These are phyloP conservation scores for Parascotia fuliginaria DNA, from an alignment of 2,888 invertebrate species.

Conservation along the genomic window DNA sequence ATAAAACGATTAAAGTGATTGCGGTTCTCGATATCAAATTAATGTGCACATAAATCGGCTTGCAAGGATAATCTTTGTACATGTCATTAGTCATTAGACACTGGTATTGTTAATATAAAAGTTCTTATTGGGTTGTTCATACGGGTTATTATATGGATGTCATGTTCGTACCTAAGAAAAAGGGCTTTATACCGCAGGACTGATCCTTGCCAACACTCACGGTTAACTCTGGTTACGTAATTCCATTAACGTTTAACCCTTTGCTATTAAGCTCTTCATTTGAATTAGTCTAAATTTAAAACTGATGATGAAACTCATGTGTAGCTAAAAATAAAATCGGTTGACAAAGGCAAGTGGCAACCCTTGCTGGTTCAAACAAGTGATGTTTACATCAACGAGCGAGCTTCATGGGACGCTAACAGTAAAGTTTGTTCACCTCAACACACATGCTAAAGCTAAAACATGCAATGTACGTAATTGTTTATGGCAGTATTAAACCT, in stretches of 20 bases:
- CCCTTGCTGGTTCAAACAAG: conserved; percentile 59
- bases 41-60: conserved; percentile 26
- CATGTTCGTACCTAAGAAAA: no score
- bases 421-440: conserved; percentile 73
- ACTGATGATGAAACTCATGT: not conserved
- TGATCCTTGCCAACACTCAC: no score
- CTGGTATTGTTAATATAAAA: conserved; percentile 10
- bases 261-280: no score
- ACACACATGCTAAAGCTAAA: conserved; percentile 46
- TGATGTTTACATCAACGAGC: conserved; percentile 68
- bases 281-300: not conserved
- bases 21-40: conserved; percentile 5
- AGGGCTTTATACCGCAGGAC: no score
- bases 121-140: conserved; percentile 1
- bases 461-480: conserved; percentile 38
- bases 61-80: conserved; percentile 14
- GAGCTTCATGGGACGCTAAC: conserved; percentile 67
- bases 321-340: conserved; percentile 1
- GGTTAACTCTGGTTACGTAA: no score
- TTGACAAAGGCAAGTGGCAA: conserved; percentile 51
- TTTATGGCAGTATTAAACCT: conserved; percentile 17
- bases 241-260: no score
- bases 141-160: not conserved
- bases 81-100: conserved; percentile 7
- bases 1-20: conserved; percentile 21